Evolutionary conservation across 2,113 vertebrate genomes (phyloP).

Genomic region (Marmota flaviventris): DNA sequence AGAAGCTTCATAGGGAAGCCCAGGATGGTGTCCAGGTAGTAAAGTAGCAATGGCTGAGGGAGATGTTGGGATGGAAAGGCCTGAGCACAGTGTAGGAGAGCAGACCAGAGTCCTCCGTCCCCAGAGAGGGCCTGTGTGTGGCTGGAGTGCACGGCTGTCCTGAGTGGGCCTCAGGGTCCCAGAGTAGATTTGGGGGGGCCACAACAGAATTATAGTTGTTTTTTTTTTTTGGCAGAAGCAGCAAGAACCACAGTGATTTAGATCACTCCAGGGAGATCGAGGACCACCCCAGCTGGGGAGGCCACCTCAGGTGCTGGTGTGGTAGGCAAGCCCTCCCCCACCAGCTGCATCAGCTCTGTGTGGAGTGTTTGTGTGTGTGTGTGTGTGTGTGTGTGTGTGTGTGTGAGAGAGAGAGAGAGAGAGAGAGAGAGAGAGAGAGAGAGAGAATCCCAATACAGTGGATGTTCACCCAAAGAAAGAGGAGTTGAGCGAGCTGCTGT

Average conservation of each 20-base stretch:
- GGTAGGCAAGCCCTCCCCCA: rapidly evolving
- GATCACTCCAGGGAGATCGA: not conserved
- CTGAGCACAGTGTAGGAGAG: not conserved
- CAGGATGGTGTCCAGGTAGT: rapidly evolving
- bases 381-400: not conserved
- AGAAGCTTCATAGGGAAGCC: not conserved
- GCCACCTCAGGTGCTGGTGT: not conserved
- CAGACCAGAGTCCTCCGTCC: not conserved
- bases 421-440: no score
- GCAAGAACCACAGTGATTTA: not conserved
- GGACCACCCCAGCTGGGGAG: rapidly evolving
- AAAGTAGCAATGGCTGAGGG: no score
- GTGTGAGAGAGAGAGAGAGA: not conserved
- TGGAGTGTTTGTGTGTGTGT: not conserved
- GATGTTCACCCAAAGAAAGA: not conserved
- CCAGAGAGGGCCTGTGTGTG: not conserved
- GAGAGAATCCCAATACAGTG: no score
- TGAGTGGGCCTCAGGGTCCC: not conserved
- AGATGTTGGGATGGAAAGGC: not conserved
- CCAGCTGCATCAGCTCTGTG: not conserved
- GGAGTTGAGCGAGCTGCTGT: not conserved
- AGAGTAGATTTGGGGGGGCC: not conserved
- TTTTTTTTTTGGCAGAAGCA: not conserved
- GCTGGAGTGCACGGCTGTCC: not conserved
- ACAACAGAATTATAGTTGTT: no score